phyloP scores from a whole-genome alignment of 2,113 vertebrate genomes.

The Pithys albifrons region DNA sequence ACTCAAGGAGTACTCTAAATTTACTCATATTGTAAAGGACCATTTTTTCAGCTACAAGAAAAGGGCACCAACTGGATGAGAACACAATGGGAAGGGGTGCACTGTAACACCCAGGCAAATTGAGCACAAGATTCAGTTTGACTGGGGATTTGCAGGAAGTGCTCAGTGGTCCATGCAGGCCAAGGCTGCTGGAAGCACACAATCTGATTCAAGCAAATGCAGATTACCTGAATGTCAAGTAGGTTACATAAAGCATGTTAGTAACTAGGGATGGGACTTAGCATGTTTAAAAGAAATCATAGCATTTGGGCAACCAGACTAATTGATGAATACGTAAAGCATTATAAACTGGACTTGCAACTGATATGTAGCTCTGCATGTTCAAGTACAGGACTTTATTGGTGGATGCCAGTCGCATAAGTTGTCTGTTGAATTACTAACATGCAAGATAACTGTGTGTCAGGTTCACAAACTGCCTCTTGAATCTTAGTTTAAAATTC shows the following conservation, averaged over 20 bases:
- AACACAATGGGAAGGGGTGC: neutral
- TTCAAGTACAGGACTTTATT: neutral
- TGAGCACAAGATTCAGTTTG: fast-evolving
- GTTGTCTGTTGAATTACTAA: neutral
- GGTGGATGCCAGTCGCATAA: neutral
- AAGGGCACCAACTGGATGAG: neutral
- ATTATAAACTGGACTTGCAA: neutral
- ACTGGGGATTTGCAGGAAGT: neutral
- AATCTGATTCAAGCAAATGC: neutral
- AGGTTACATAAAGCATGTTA: neutral
- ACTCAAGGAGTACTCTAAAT: neutral
- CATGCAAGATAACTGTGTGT: neutral
- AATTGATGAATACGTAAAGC: neutral
- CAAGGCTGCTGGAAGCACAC: neutral
- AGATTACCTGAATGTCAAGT: neutral
- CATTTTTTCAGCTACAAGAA: neutral
- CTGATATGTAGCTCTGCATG: neutral
- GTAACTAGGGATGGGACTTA: neutral
- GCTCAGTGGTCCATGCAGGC: neutral
- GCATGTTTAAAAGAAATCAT: neutral
- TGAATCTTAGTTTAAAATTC: neutral
- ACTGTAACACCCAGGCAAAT: neutral
- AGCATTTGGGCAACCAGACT: neutral
- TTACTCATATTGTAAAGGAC: neutral
- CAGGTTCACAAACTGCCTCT: neutral